Percentiles rank a stretch among this genome's conserved stretches.
These are phyloP conservation scores for Bruchidius siliquastri DNA, from an alignment of 2,888 invertebrate species.

Conservation along the genomic window DNA sequence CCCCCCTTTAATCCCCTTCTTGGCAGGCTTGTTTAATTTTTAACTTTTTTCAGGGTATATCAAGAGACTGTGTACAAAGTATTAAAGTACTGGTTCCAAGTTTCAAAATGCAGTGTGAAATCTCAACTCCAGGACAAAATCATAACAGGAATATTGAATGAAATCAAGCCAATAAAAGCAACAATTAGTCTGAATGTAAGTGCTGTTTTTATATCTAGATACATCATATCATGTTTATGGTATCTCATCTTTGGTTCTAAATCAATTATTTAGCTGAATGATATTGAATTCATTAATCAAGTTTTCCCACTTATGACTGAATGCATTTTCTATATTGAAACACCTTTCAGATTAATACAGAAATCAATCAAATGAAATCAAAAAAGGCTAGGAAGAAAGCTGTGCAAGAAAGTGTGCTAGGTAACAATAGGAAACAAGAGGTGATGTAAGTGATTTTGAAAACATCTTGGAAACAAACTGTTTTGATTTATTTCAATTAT, in stretches of 20 bases:
- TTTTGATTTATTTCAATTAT: background rate
- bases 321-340: too few species aligned
- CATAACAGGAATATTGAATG: background rate
- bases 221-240: background rate
- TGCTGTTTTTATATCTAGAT: slow-evolving; percentile 2
- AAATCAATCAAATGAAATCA: slow-evolving; percentile 16
- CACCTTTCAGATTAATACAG: slow-evolving; percentile 13
- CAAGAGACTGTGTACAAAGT: slow-evolving; percentile 1
- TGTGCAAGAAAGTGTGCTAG: slow-evolving; percentile 21
- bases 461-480: background rate
- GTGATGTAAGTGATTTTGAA: slow-evolving; percentile 2
- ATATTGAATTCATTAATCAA: too few species aligned
- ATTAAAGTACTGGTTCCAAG: background rate
- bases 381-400: slow-evolving; percentile 23
- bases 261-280: too few species aligned
- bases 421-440: slow-evolving; percentile 7
- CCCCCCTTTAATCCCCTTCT: too few species aligned
- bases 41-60: background rate
- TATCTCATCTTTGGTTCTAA: too few species aligned
- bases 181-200: slow-evolving; percentile 21
- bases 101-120: background rate
- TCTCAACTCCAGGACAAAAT: background rate
- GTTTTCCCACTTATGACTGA: too few species aligned
- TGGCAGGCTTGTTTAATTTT: too few species aligned
- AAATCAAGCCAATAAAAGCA: background rate